A percentile compares a stretch with the other conserved stretches of the same genome.
Conservation (phyloP, 92 coral and sea anemone genomes). For the Zoanthus sociatus region DNA sequence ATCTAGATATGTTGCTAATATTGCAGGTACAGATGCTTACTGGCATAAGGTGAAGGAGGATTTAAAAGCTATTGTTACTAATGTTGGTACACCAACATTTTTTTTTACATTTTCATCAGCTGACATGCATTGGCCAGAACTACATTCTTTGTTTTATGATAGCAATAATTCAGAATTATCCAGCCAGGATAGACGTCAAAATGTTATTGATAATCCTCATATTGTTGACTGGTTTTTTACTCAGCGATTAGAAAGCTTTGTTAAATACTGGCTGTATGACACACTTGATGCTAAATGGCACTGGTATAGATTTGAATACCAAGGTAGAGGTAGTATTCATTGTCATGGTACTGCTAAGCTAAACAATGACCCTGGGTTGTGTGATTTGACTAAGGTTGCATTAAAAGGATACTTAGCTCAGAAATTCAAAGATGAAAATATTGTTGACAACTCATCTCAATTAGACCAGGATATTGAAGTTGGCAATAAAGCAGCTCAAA, state of each 20-base stretch:
- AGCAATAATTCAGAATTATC: background rate
- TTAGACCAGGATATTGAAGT: slow-evolving; percentile 53
- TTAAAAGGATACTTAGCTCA: slow-evolving; percentile 66
- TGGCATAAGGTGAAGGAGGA: background rate
- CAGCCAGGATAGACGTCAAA: slow-evolving; percentile 56
- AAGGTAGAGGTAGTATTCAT: slow-evolving; percentile 26
- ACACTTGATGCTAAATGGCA: slow-evolving; percentile 74
- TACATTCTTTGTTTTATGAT: background rate
- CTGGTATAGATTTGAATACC: slow-evolving; percentile 75
- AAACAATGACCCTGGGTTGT: slow-evolving; percentile 73
- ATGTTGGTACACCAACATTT: background rate
- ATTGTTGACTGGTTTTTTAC: slow-evolving; percentile 78
- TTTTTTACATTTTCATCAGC: background rate
- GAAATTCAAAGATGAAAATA: background rate
- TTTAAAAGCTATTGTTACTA: background rate
- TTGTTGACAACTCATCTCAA: slow-evolving; percentile 5
- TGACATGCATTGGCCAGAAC: no score
- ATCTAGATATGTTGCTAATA: slow-evolving; percentile 1
- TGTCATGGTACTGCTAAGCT: slow-evolving; percentile 60
- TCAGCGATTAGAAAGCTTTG: slow-evolving; percentile 63
- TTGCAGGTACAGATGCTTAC: background rate
- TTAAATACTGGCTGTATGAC: slow-evolving; percentile 72
- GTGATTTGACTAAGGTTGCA: slow-evolving; percentile 58
- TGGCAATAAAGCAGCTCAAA: slow-evolving; percentile 66
- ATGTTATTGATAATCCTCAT: slow-evolving; percentile 74